phyloP scores from a whole-genome alignment of 2,113 vertebrate species.

The Carassius gibelio region DNA sequence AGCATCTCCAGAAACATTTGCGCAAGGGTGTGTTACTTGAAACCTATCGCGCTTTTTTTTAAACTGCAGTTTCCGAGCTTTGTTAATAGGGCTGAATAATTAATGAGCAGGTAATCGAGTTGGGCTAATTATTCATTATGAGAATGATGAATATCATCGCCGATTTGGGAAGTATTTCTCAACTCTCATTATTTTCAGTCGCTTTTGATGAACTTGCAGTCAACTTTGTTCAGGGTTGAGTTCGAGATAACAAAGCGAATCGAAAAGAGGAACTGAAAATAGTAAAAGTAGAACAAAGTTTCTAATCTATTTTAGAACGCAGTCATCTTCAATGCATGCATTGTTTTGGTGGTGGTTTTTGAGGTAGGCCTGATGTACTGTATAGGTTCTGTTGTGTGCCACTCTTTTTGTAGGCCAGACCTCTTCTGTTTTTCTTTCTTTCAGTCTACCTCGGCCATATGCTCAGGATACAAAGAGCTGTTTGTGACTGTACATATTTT shows the following conservation, averaged over 20 bases:
- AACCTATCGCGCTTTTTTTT: conserved; percentile 14
- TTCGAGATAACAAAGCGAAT: conserved; percentile 3
- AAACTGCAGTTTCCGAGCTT: conserved; percentile 13
- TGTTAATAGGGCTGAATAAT: conserved; percentile 48
- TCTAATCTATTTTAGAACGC: conserved; percentile 8
- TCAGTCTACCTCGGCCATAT: conserved; percentile 14
- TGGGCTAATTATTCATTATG: conserved; percentile 45
- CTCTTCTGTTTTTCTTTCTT: conserved; percentile 32
- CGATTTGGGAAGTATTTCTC: conserved; percentile 16
- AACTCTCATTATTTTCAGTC: conserved; percentile 15
- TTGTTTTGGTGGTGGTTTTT: neutral
- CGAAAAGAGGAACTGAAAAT: conserved; percentile 36
- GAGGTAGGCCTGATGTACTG: conserved; percentile 8
- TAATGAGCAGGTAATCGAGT: conserved; percentile 43
- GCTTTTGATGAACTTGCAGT: conserved; percentile 20
- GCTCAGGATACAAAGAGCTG: conserved; percentile 13
- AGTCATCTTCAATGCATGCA: conserved; percentile 1
- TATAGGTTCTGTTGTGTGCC: neutral
- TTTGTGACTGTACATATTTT: conserved; percentile 13
- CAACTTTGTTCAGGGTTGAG: conserved; percentile 21
- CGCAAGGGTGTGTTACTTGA: neutral
- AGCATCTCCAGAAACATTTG: neutral
- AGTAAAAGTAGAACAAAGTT: neutral
- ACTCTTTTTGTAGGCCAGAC: conserved; percentile 16
- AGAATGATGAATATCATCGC: conserved; percentile 38